phyloP scores from a whole-genome alignment of 2,797 vertebrate genomes.

The Lacerta bilineata region DNA sequence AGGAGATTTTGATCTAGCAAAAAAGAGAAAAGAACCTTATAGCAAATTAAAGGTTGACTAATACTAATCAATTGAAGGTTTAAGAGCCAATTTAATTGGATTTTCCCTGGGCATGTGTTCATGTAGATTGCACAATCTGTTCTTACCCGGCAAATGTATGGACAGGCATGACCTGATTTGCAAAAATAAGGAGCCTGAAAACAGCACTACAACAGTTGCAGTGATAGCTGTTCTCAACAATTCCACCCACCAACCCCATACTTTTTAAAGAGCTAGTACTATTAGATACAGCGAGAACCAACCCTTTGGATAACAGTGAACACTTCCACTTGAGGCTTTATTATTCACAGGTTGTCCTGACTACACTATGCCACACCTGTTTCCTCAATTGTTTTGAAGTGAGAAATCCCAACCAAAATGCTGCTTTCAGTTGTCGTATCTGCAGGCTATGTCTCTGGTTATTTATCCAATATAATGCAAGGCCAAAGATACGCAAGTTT shows the following conservation, averaged over 20 bases:
- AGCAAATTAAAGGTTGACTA: neutral
- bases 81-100: neutral
- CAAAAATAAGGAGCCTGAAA: neutral
- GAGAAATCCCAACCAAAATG: neutral
- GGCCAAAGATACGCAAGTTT: slow-evolving; percentile 18
- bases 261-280: neutral
- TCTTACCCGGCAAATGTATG: neutral
- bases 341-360: slow-evolving; percentile 8
- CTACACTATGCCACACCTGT: slow-evolving; percentile 5
- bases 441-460: neutral
- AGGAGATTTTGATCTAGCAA: neutral
- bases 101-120: neutral
- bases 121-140: neutral
- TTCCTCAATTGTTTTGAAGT: neutral
- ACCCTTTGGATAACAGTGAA: neutral
- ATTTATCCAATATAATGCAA: slow-evolving; percentile 42
- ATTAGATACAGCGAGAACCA: neutral
- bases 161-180: neutral
- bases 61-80: neutral
- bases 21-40: neutral
- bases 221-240: neutral
- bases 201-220: neutral
- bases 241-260: neutral
- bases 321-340: neutral
- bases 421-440: slow-evolving; percentile 26